Base-by-base conservation (phyloP, 2,888 invertebrate species). In the Chrysolina oricalcia region DNA sequence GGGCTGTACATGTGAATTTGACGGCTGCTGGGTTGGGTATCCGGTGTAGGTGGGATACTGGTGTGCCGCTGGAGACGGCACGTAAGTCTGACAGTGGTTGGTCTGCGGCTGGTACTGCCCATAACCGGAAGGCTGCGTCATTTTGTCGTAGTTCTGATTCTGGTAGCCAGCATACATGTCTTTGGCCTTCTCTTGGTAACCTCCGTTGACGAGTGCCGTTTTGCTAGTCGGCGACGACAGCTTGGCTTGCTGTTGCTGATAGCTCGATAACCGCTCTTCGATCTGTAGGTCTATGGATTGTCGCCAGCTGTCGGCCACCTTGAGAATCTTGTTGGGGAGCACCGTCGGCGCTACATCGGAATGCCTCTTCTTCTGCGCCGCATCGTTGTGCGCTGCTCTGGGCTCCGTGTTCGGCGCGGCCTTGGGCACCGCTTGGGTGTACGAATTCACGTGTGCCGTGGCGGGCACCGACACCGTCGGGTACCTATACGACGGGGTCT, bases 251-350 rank as follows among this genome's bases (percentile, higher is more conserved):
- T 84, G 81, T 71, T 84, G 82, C 40, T 87, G 86, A 77, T 90
- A 90, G 3, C 88, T 87, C 11, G 89, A 89, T 17, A 92, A 84
- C 74, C 90, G 88, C 81, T 91, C 90, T 78, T 91, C 91, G 56
- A 91, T 91, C 82, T 91, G 90, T 78, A 90, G 88, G 81, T 92
- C 91, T 74, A 91, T 90, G 1, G 89, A 89, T 76, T 90, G 87
- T 74, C 90, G 86, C 91, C 92, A 92, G 5, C 88, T 86, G 79
- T 91, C 91, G 4, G 90, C 85, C 78, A 90, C 85, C 80, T 90
- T 90, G 0, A 90, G 87, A 43, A 90, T 87, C 83, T 92, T 91
- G 74, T 86, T 88, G 4, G 89, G 88, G 0, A 89, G 86, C 1
- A 85, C 80, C 9, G 76, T 62, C 0, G 86, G 82, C 40, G 63